Conservation (phyloP, 2,797 vertebrate genomes). For the Pseudomugil tenellus region DNA sequence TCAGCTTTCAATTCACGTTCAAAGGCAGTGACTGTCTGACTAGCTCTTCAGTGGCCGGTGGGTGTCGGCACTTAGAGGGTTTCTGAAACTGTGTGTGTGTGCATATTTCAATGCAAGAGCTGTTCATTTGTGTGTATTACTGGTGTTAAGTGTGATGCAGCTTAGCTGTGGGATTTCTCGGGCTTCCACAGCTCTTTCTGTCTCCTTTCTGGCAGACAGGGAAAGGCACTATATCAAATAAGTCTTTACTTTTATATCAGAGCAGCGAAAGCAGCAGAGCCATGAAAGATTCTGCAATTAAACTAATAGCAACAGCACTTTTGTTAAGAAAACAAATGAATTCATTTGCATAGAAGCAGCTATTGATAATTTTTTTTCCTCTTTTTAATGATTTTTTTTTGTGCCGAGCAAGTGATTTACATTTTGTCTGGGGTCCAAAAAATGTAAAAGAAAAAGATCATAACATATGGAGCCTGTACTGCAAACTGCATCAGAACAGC, state of each 20-base stretch:
- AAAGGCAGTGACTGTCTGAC: conserved; percentile 62
- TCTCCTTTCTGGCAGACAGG: conserved; percentile 42
- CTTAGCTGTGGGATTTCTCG: conserved; percentile 43
- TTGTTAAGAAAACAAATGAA: conserved; percentile 26
- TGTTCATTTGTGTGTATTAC: conserved; percentile 1
- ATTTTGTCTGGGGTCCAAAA: not conserved
- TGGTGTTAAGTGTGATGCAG: conserved; percentile 32
- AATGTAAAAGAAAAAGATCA: not conserved
- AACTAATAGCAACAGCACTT: conserved; percentile 27
- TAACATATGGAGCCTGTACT: not conserved
- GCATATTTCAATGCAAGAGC: conserved; percentile 7
- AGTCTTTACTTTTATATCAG: conserved; percentile 36
- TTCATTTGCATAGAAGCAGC: conserved; percentile 19
- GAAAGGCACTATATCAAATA: conserved; percentile 39
- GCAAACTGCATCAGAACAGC: not conserved
- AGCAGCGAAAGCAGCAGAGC: conserved; percentile 36
- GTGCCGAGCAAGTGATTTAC: not conserved
- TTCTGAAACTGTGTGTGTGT: conserved; percentile 30
- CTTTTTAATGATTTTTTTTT: not conserved
- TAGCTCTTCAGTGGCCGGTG: conserved; percentile 48
- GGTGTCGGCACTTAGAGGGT: conserved; percentile 43
- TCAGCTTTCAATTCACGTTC: conserved; percentile 61
- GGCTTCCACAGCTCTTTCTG: conserved; percentile 47
- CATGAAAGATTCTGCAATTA: conserved; percentile 47
- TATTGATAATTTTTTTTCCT: not conserved